Percentiles rank a stretch among this genome's conserved stretches.
phyloP scores from a whole-genome alignment of 2,888 invertebrate genomes.

The Galerucella nymphaeae region DNA sequence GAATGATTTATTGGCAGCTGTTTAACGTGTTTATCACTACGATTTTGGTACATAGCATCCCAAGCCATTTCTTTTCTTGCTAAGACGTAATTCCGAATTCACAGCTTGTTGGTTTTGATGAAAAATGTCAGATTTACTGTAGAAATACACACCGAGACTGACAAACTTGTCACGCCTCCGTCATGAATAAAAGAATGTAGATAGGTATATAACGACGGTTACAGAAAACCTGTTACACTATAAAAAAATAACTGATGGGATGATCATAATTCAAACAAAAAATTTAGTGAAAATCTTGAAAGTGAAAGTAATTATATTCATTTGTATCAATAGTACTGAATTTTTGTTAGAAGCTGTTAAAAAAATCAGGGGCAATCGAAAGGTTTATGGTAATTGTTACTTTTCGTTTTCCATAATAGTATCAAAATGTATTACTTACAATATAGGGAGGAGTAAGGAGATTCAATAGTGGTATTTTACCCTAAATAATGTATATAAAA shows the following conservation, averaged over 20 bases:
- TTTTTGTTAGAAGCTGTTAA: too few species aligned
- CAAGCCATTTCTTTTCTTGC: not conserved
- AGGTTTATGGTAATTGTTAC: too few species aligned
- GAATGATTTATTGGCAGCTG: not conserved
- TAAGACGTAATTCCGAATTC: conserved; percentile 25
- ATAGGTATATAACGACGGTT: conserved; percentile 13
- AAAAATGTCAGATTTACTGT: conserved; percentile 31
- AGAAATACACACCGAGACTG: conserved; percentile 26
- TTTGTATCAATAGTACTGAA: too few species aligned
- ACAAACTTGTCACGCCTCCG: conserved; percentile 32
- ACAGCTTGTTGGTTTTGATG: conserved; percentile 28
- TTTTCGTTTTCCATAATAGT: too few species aligned
- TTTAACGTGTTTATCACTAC: not conserved
- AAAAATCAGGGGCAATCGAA: too few species aligned
- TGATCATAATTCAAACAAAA: not conserved
- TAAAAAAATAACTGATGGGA: not conserved
- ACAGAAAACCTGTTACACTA: conserved; percentile 9
- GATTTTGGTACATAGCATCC: not conserved
- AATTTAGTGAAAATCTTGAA: too few species aligned
- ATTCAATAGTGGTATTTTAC: too few species aligned
- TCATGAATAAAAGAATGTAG: conserved; percentile 30
- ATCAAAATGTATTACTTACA: too few species aligned
- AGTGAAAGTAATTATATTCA: too few species aligned
- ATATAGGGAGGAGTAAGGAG: too few species aligned
- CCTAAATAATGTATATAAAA: too few species aligned